Evolutionary conservation across 2,113 vertebrate species (phyloP).

Genomic region (Osmerus eperlanus): DNA sequence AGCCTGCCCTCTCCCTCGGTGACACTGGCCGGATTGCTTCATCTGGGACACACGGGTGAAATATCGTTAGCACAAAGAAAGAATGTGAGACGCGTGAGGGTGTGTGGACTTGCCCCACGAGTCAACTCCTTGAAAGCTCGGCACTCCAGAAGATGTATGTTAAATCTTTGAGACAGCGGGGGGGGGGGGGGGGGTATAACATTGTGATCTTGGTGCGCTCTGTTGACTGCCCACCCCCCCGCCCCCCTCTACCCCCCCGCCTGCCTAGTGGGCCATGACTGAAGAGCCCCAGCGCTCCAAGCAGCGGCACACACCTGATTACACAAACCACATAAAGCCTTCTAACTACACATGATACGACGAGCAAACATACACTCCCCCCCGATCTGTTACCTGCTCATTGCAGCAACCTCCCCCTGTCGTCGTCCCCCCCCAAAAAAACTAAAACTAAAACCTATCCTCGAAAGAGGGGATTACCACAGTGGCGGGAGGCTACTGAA

Average conservation of each 20-base stretch:
- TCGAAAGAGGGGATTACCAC: background rate
- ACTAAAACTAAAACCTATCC: too few species aligned
- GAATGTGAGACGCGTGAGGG: constrained; percentile 38
- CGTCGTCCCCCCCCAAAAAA: background rate
- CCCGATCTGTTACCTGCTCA: background rate
- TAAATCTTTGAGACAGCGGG: constrained; percentile 18
- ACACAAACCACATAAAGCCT: background rate
- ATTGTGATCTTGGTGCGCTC: constrained; percentile 22
- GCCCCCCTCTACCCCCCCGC: constrained; percentile 14
- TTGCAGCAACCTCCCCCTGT: background rate
- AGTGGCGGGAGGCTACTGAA: too few species aligned
- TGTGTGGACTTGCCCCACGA: constrained; percentile 26
- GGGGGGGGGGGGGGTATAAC: constrained; percentile 19
- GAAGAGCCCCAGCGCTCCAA: constrained; percentile 8
- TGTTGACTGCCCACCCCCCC: constrained; percentile 7
- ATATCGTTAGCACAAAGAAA: constrained; percentile 18
- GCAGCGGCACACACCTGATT: background rate
- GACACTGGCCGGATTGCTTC: background rate
- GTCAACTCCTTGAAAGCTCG: constrained; percentile 23
- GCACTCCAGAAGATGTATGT: constrained; percentile 7
- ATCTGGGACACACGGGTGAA: background rate
- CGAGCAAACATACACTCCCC: background rate
- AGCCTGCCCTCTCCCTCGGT: background rate
- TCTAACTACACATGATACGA: background rate
- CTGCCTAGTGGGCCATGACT: constrained; percentile 6